Base-by-base conservation (phyloP, 1,140 invertebrate species). In the Lucilia cuprina region DNA sequence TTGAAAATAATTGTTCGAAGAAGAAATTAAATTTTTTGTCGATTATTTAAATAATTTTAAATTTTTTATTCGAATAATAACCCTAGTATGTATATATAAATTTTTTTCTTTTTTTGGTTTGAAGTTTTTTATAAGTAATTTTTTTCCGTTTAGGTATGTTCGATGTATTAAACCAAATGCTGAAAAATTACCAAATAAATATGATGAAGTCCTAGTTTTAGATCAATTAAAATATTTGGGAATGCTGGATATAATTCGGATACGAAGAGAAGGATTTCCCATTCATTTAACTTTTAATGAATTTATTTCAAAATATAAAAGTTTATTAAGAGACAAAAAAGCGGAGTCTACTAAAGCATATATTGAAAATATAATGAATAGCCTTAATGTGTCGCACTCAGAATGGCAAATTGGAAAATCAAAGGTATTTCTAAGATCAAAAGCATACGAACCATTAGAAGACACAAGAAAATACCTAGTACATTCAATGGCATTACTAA, bases 91-190 rank as follows among this genome's bases (percentile, higher is more conserved):
- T 30, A 30, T 30, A 30, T 30, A 30, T 30, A 3, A 30, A 30
- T 30, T 30, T 30, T 2, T 2, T 30, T 30, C 3, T 30, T 30
- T 30, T 30, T 30, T 30, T 30, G 25, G 25, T 30, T 30, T 30
- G 3, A 30, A 2, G 25, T 30, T 30, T 30, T 30, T 30, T 30
- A 30, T 30, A 41, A 7, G 7, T 41, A 41, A 8, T 41, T 0
- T 41, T 41, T 55, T 55, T 2, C 12, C 4, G 1, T 55, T 55
- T 14, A 96, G 95, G 95, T 97, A 99, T 92, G 97, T 98, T 0
- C 93, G 98, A 9, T 99, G 98, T 89, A 98, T 99, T 85, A 99
- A 99, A 90, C 97, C 98, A 1, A 99, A 99, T 88, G 94, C 95
- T 89, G 93, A 95, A 86, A 99, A 99, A 91, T 92, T 94, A n/a